These are phyloP conservation scores for Hermaeophaga mercurialis DNA, from an alignment of 2,888 invertebrate species.

Conservation along the genomic window DNA sequence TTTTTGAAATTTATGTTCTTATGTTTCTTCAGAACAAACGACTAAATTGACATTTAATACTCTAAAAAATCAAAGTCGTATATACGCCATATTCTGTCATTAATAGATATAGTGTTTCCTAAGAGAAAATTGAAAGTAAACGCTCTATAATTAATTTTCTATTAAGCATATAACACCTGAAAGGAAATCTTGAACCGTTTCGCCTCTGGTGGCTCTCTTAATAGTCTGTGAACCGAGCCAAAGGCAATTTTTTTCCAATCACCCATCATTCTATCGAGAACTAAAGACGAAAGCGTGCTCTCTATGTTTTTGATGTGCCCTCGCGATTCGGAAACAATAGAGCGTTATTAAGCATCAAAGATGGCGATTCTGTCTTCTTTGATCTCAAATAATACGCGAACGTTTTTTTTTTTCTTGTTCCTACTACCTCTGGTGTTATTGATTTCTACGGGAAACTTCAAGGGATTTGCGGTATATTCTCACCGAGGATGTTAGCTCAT, in stretches of 20 bases:
- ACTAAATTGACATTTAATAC: too few species aligned
- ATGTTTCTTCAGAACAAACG: too few species aligned
- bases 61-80: too few species aligned
- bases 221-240: conserved; percentile 7
- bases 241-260: conserved; percentile 22
- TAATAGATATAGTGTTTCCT: too few species aligned
- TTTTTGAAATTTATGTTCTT: too few species aligned
- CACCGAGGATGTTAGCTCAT: conserved; percentile 1
- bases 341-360: conserved; percentile 34
- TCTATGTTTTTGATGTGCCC: conserved; percentile 27
- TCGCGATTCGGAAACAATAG: conserved; percentile 30
- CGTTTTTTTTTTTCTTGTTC: conserved; percentile 26
- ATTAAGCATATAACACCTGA: background rate
- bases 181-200: background rate
- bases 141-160: conserved; percentile 17
- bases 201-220: background rate
- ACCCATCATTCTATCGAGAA: conserved; percentile 16
- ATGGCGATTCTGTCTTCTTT: conserved; percentile 30
- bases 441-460: conserved; percentile 15
- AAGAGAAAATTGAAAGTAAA: too few species aligned
- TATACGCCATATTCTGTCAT: too few species aligned
- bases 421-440: conserved; percentile 21
- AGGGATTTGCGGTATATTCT: conserved; percentile 20
- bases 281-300: conserved; percentile 14
- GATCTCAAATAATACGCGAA: conserved; percentile 31